Evolutionary conservation across 2,888 invertebrate genomes (phyloP).

Genomic region (Deilephila elpenor): DNA sequence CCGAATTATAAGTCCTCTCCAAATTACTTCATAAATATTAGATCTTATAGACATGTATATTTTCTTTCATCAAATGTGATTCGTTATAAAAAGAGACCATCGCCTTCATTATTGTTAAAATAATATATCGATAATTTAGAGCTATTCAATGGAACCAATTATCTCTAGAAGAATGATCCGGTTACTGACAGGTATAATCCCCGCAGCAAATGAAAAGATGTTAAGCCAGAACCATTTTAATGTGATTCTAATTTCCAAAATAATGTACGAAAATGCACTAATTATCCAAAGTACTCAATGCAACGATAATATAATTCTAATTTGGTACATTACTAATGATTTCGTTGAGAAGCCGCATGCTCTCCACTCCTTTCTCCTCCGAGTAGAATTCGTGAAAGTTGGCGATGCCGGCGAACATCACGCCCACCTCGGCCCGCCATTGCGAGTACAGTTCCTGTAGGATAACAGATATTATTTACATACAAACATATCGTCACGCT

Average conservation of each 20-base stretch:
- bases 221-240: no score
- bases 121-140: no score
- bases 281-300: not conserved
- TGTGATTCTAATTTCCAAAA: no score
- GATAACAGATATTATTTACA: not conserved
- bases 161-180: no score
- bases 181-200: no score
- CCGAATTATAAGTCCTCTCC: constrained; percentile 11
- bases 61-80: no score
- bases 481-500: not conserved
- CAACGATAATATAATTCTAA: constrained; percentile 24
- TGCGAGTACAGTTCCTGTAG: constrained; percentile 91
- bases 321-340: constrained; percentile 92
- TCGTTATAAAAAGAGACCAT: no score
- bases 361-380: constrained; percentile 99
- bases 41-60: no score
- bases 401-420: constrained; percentile 98
- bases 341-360: constrained; percentile 98
- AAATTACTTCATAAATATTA: not conserved
- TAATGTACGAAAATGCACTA: not conserved
- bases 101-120: no score
- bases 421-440: constrained; percentile 93
- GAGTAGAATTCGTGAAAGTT: constrained; percentile 99
- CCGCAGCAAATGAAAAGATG: no score
- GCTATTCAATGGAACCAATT: no score